A percentile compares a stretch with the other conserved stretches of the same genome.
Evolutionary conservation across 2,113 vertebrate genomes (phyloP).

Genomic region (Serinus canaria): DNA sequence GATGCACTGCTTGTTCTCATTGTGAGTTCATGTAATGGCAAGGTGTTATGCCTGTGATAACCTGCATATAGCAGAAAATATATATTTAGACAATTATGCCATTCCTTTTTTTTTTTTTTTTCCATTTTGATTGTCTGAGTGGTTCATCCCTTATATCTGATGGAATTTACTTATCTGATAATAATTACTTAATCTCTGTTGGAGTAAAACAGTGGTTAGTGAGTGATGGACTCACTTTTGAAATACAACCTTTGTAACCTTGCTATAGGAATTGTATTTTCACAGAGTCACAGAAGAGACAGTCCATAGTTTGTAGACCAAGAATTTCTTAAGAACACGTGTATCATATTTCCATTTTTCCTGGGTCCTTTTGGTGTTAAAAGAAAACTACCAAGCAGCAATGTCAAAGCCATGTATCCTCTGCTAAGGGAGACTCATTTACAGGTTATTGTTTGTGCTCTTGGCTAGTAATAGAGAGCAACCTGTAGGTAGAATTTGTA

Average conservation of each 20-base stretch:
- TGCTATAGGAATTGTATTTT: background rate
- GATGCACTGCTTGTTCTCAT: background rate
- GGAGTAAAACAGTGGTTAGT: background rate
- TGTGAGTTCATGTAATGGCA: background rate
- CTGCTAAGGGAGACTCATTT: background rate
- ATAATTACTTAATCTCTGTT: background rate
- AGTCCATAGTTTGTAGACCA: background rate
- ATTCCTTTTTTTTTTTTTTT: background rate
- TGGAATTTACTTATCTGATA: background rate
- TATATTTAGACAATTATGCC: background rate
- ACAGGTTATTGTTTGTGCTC: background rate
- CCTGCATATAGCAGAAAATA: background rate
- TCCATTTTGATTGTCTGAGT: background rate
- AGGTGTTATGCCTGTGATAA: background rate
- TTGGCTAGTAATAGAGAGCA: background rate
- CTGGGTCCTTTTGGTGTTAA: background rate
- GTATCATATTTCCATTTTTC: background rate
- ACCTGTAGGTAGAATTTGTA: background rate
- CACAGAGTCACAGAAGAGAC: background rate
- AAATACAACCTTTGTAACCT: background rate
- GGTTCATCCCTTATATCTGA: background rate
- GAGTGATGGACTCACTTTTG: background rate
- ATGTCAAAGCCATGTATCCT: background rate
- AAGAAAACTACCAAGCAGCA: background rate
- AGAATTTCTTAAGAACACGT: background rate